Evolutionary conservation across 1,140 invertebrate genomes (phyloP).

Genomic region (Apis laboriosa): DNA sequence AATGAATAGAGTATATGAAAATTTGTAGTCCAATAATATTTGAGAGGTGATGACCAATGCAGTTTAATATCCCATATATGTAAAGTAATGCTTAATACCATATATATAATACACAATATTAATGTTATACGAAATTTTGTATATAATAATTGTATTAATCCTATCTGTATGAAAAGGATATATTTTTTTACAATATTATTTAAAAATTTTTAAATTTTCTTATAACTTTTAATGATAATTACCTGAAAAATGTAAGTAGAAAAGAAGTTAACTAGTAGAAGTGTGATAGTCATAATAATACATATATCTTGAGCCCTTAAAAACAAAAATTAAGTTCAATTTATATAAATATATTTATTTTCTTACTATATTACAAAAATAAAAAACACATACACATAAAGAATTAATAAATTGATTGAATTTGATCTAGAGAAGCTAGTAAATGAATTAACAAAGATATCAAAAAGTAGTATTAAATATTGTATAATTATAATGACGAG

Average conservation of each 20-base stretch:
- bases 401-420: slow-evolving; percentile 73
- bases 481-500: slow-evolving; percentile 72
- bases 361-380: background rate
- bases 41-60: slow-evolving; percentile 81
- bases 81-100: slow-evolving; percentile 81
- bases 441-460: slow-evolving; percentile 77
- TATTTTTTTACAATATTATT: slow-evolving; percentile 28
- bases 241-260: slow-evolving; percentile 89
- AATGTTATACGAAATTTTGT: slow-evolving; percentile 84
- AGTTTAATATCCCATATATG: slow-evolving; percentile 83
- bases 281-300: slow-evolving; percentile 84
- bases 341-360: slow-evolving; percentile 8
- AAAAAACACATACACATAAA: slow-evolving; percentile 75
- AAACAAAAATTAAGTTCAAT: slow-evolving; percentile 63
- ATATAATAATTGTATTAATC: slow-evolving; percentile 85
- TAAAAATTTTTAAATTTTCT: slow-evolving; percentile 17
- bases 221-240: slow-evolving; percentile 63
- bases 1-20: slow-evolving; percentile 83
- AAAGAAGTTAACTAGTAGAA: slow-evolving; percentile 85
- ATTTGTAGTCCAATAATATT: slow-evolving; percentile 81
- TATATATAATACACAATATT: slow-evolving; percentile 82
- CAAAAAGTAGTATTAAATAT: slow-evolving; percentile 74
- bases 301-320: slow-evolving; percentile 86
- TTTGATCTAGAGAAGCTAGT: slow-evolving; percentile 71
- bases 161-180: slow-evolving; percentile 80